A percentile compares a stretch with the other conserved stretches of the same genome.
Conservation (phyloP, 2,113 vertebrate species). For the Pao palembangensis region DNA sequence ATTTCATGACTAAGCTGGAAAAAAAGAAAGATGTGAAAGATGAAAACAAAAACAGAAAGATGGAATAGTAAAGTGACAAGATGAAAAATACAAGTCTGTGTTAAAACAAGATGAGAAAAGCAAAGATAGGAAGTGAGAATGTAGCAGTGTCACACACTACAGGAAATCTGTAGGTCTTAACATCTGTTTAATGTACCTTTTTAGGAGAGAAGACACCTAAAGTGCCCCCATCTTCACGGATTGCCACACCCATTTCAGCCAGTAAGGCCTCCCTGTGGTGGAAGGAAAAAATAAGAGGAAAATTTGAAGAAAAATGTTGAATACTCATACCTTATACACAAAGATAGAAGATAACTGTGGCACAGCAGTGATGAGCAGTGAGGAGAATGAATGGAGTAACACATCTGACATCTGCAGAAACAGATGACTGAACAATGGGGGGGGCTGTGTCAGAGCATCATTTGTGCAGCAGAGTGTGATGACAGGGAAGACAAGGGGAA, state of each 20-base stretch:
- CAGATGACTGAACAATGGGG: conserved; percentile 29
- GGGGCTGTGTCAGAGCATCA: conserved; percentile 16
- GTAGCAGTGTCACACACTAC: conserved; percentile 22
- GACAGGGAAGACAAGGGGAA: conserved; percentile 15
- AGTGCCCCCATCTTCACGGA: conserved; percentile 96
- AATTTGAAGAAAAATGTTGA: background rate
- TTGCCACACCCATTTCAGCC: conserved; percentile 98
- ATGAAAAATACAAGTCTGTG: conserved; percentile 13
- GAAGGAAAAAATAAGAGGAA: background rate
- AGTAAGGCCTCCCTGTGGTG: conserved; percentile 88
- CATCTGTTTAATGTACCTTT: conserved; percentile 80
- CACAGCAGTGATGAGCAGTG: conserved; percentile 9
- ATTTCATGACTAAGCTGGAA: conserved; percentile 77
- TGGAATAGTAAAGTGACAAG: conserved; percentile 28
- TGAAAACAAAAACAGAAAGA: conserved; percentile 35
- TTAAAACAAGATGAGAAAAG: conserved; percentile 6
- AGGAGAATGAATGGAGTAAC: conserved; percentile 14
- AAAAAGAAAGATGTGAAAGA: conserved; percentile 42
- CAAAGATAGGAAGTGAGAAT: conserved; percentile 19
- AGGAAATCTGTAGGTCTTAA: conserved; percentile 5
- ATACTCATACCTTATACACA: background rate
- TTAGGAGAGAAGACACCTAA: conserved; percentile 97
- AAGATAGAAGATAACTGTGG: background rate
- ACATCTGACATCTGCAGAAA: conserved; percentile 26
- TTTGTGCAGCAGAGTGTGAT: conserved; percentile 41